These are phyloP conservation scores for Salvator merianae DNA, from an alignment of 2,113 vertebrate genomes.

Conservation along the genomic window DNA sequence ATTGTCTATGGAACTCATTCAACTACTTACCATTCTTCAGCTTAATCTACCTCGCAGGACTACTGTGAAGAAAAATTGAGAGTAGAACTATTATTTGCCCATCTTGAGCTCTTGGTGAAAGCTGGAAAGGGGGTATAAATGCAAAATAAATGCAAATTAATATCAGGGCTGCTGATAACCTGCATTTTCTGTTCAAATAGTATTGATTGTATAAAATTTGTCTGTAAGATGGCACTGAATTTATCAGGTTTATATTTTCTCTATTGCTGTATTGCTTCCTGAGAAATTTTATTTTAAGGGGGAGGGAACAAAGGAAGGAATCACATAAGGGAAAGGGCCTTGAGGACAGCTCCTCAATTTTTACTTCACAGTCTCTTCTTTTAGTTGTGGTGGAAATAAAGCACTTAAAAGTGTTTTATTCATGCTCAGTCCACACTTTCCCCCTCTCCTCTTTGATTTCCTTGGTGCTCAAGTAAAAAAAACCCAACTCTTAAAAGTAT, in stretches of 20 bases:
- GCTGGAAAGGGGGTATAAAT: too few relatives aligned
- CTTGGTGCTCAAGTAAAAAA: background rate
- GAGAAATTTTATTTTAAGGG: slow-evolving; percentile 11
- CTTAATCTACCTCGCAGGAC: too few relatives aligned
- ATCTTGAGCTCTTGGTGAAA: too few relatives aligned
- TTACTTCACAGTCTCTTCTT: slow-evolving; percentile 24
- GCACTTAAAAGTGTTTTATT: slow-evolving; percentile 42
- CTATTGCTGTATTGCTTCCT: slow-evolving; percentile 8
- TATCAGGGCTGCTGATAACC: too few relatives aligned
- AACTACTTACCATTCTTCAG: too few relatives aligned
- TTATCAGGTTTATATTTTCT: slow-evolving; percentile 31
- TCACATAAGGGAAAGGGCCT: slow-evolving; percentile 17
- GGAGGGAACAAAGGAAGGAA: slow-evolving; percentile 18
- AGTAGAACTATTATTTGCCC: too few relatives aligned
- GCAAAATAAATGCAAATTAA: too few relatives aligned
- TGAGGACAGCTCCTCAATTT: slow-evolving; percentile 13
- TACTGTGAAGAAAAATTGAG: too few relatives aligned
- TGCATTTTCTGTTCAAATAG: too few relatives aligned
- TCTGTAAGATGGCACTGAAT: background rate
- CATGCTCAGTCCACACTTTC: slow-evolving; percentile 8
- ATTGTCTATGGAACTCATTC: too few relatives aligned
- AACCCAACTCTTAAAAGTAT: slow-evolving; percentile 22
- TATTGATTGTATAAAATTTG: background rate
- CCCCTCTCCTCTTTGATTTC: slow-evolving; percentile 34
- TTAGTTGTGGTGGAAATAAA: slow-evolving; percentile 25